Evolutionary conservation across 2,888 invertebrate genomes (phyloP), one percentile per base, ranked within the genome.

Genomic region (Ormia ochracea): DNA sequence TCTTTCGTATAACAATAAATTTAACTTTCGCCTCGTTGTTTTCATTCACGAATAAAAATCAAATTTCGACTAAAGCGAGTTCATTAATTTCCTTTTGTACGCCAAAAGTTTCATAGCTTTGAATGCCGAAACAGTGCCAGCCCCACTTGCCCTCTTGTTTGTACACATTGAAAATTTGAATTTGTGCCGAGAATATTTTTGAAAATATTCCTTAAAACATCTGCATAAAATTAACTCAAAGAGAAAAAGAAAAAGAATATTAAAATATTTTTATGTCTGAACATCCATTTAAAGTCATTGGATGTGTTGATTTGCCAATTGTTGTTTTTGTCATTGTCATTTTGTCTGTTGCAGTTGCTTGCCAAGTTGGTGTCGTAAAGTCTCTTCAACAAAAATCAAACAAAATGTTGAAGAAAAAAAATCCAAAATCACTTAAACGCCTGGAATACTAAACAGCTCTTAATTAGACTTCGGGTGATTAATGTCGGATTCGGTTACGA

Each of bases 391-490:
- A 59, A 70, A 19, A 54, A 41, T 48, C 28, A 43, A 58, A 66
- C 17, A 19, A 59, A 33, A 43, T 33, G 31, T n/a, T 23, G 23
- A 43, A 33, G 17, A 50, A 31, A 56, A 54, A 58, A 14, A n/a
- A n/a, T n/a, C 48, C 23, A 58, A 72, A 68, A 41, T 21, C 79
- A 66, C 72, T 76, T 80, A 75, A 80, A 76, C 79, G 79, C 80
- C 76, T 80, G 76, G 84, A 84, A 84, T 84, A 83, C 84, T 84
- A 84, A 85, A 83, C 84, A 84, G 84, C 81, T 82, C 83, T 84
- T 84, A 85, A 85, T 85, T 85, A 85, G 77, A 78, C 74, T 77
- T 58, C 68, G 43, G 73, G 72, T 82, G 83, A 83, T 83, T 82
- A 83, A 83, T 82, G 83, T 78, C 82, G 83, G 83, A 82, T 83